phyloP scores from a whole-genome alignment of 2,888 invertebrate species.

The Aleiodes leptofemur region DNA sequence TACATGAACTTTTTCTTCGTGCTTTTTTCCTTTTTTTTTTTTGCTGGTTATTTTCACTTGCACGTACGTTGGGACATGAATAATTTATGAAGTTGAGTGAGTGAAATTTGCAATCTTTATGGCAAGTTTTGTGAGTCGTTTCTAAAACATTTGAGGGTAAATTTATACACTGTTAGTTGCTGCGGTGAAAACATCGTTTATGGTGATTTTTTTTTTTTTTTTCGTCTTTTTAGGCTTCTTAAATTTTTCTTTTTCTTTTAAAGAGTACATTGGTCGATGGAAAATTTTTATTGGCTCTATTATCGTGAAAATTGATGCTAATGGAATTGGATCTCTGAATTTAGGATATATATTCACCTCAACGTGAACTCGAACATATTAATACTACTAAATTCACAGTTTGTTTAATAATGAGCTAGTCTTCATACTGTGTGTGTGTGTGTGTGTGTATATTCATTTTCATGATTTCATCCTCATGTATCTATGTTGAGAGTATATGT shows the following conservation, averaged over 20 bases:
- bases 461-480: slow-evolving; percentile 10
- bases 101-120: slow-evolving; percentile 39
- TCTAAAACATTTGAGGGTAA: slow-evolving; percentile 25
- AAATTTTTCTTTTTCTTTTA: not conserved
- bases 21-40: slow-evolving; percentile 43
- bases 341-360: no score
- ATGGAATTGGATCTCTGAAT: no score
- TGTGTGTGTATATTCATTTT: not conserved
- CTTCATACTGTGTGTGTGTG: slow-evolving; percentile 4
- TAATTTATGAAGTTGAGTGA: slow-evolving; percentile 34
- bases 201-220: not conserved
- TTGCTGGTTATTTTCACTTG: slow-evolving; percentile 35
- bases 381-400: not conserved
- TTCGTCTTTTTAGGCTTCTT: not conserved
- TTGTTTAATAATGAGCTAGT: not conserved
- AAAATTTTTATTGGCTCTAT: not conserved
- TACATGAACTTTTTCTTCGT: not conserved
- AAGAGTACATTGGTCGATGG: not conserved
- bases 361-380: no score
- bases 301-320: no score
- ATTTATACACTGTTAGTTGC: slow-evolving; percentile 3
- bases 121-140: slow-evolving; percentile 11
- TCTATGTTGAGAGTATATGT: not conserved
- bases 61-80: slow-evolving; percentile 39
- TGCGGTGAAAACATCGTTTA: slow-evolving; percentile 13